Base-by-base conservation (phyloP, 2,797 vertebrate genomes). In the Poeciliopsis turneri region DNA sequence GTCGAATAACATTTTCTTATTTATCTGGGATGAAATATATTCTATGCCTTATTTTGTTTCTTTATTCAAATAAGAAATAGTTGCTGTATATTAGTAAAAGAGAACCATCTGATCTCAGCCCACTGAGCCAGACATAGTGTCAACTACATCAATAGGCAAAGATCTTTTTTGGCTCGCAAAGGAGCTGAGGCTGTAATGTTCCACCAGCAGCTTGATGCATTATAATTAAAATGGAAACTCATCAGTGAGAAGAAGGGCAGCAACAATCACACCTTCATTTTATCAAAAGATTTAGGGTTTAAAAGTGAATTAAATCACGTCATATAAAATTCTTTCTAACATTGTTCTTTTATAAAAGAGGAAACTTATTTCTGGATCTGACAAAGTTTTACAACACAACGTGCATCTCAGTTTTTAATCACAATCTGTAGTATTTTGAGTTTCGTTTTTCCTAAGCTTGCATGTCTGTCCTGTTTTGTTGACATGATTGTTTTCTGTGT, bases 121-220 rank as follows among this genome's bases (percentile, higher is more conserved):
- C 61, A 53, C 41, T 49, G 78, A 81, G 61, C 69, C 72, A 0
- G 25, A 74, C 28, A 74, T 23, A n/a, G 75, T 66, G 74, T 88
- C 81, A 79, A 89, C 76, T 75, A 43, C 80, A 82, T 81, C 9
- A 23, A 83, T 72, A 77, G 74, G 76, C 85, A 86, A 80, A 92
- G 82, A 92, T 90, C 80, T 87, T 93, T 93, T 91, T 91, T 93
- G 91, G 91, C 90, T 83, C 53, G 15, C 30, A 70, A 71, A 84
- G 77, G 51, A 86, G 85, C 92, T 87, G 91, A 90, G 88, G 86
- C 83, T 76, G 86, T 78, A 78, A 82, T 85, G 81, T 86, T 79
- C 80, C 49, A 68, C 82, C 71, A 41, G 5, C 74, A 64, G 66
- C 77, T 69, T 36, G n/a, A 64, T 77, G 75, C 80, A 86, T 87